Evolutionary conservation across 2,797 vertebrate species (phyloP).

Genomic region (Morus bassanus): DNA sequence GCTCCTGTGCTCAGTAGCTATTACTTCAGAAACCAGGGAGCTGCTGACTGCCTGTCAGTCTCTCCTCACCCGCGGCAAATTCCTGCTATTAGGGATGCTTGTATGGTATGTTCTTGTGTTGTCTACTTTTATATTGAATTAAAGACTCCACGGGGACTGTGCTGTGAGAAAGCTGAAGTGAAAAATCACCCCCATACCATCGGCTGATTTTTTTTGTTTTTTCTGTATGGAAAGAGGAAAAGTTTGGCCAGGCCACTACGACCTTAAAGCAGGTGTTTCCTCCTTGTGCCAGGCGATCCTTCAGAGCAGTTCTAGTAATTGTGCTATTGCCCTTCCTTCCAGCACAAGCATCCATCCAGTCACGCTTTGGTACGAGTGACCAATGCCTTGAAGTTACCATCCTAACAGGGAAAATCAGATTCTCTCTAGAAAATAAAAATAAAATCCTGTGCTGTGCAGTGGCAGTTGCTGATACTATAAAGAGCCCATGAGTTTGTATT

Average conservation of each 20-base stretch:
- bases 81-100: not conserved
- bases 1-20: not conserved
- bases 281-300: not conserved
- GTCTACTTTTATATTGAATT: not conserved
- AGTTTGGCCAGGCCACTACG: not conserved
- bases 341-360: not conserved
- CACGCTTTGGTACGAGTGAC: fast-evolving
- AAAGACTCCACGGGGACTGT: not conserved
- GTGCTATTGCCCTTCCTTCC: not conserved
- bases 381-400: not conserved
- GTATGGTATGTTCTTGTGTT: not conserved
- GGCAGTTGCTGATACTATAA: not conserved
- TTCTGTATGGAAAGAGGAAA: not conserved
- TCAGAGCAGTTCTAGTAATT: not conserved
- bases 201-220: not conserved
- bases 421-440: not conserved
- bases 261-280: not conserved
- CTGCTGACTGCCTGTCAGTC: not conserved
- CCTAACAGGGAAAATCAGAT: not conserved
- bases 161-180: not conserved
- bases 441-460: not conserved
- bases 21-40: not conserved
- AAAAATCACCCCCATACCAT: not conserved
- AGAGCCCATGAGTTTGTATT: not conserved
- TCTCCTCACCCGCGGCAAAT: not conserved